Evolutionary conservation across 2,888 invertebrate genomes (phyloP), one percentile per base, ranked within the genome.

Genomic region (Beris morrisii): DNA sequence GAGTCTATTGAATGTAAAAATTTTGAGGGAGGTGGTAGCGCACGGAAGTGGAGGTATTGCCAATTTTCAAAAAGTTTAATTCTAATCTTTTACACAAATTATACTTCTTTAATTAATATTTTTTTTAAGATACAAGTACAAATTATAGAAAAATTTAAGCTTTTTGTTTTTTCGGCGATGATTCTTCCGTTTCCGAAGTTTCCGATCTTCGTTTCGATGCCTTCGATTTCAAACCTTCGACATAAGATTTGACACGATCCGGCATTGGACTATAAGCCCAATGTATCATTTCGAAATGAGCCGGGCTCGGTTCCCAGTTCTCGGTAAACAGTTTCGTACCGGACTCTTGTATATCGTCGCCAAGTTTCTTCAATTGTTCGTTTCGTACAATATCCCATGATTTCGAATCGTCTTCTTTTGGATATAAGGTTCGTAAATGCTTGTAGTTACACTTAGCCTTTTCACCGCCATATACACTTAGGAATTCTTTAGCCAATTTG

Each of bases 301-400:
- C 86, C 48, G 84, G 81, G 0, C 88, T 87, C 0, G 91, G 91
- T 54, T 88, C 83, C 43, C 88, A 89, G 67, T 86, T 83, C 1
- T 84, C 84, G 32, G 84, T 83, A 77, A 88, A 88, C 1, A 89
- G 79, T 73, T 88, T 85, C 0, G 82, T 82, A 52, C 85, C 83
- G 12, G 85, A 84, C n/a, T 85, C 82, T 78, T 89, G 85, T 13
- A 85, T 82, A 71, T 82, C 79, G 11, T 83, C 82, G 70, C 83
- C 82, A 0, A 91, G 79, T 12, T 83, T 82, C 46, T 86, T 84
- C 1, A 92, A 80, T 43, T 84, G 84, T 0, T 78, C 77, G 73
- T 91, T 92, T 71, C 91, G 81, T 6, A 89, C 84, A 67, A 91
- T 87, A 77, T 92, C 92, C 91, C 91, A 92, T 0, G 90, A 88